Evolutionary conservation across 35 echinoderm and acorn worm species (phyloP).

Genomic region (Ptychodera flava): DNA sequence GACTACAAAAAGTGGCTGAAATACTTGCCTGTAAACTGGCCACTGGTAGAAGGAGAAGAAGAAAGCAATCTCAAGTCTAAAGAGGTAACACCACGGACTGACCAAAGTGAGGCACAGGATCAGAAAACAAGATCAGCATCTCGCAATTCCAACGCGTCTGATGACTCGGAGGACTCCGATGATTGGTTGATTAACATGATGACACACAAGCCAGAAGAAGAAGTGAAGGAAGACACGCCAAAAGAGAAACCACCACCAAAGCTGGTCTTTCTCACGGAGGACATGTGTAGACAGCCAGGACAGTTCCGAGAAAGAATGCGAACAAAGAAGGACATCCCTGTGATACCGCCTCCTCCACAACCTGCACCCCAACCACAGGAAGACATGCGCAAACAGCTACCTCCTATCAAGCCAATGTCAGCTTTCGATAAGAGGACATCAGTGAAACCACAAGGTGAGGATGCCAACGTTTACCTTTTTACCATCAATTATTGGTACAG

Average conservation of each 20-base stretch:
- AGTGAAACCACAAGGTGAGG: background rate
- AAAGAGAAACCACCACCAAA: background rate
- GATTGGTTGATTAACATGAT: conserved; percentile 1
- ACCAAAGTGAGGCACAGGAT: background rate
- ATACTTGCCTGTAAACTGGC: background rate
- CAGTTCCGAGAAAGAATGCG: background rate
- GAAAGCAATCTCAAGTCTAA: no score
- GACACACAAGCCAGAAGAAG: background rate
- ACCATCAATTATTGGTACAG: no score
- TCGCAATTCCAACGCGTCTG: background rate
- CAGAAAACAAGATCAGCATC: background rate
- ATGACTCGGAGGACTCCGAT: background rate
- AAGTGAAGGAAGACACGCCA: background rate
- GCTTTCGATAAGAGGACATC: background rate
- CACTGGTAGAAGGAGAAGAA: background rate
- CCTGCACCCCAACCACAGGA: background rate
- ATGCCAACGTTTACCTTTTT: no score
- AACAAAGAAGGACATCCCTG: background rate
- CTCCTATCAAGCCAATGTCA: background rate
- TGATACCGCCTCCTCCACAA: background rate
- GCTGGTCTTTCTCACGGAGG: background rate
- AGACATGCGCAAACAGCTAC: background rate
- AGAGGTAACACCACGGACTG: background rate
- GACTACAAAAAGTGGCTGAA: conserved; percentile 75
- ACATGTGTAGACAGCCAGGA: background rate